Conservation (phyloP, 2,888 invertebrate species). For the Leptopilina syphax region DNA sequence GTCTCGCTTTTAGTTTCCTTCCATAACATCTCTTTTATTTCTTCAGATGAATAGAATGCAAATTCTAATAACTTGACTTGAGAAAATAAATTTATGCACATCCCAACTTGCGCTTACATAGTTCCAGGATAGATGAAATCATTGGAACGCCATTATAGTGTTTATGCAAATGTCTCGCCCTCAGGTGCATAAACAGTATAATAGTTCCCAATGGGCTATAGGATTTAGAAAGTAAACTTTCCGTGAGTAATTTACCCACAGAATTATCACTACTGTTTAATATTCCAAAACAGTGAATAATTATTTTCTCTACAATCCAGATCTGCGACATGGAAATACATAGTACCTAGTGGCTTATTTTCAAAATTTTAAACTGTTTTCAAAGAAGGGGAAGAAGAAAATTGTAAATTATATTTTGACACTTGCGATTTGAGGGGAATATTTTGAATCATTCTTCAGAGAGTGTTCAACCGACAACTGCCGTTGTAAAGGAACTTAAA, state of each 20-base stretch:
- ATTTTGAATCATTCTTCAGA: conserved; percentile 5
- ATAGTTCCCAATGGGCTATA: background rate
- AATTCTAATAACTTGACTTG: conserved; percentile 25
- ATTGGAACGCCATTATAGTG: conserved; percentile 21
- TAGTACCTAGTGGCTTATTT: too few relatives aligned
- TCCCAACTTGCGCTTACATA: conserved; percentile 19
- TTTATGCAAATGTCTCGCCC: conserved; percentile 28
- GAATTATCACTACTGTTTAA: background rate
- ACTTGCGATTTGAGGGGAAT: background rate
- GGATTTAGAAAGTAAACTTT: background rate
- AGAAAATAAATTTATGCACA: conserved; percentile 21
- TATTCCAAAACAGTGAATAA: background rate
- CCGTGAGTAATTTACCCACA: background rate
- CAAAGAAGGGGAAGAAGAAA: too few relatives aligned
- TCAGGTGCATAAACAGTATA: conserved; percentile 16
- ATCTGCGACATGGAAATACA: too few relatives aligned
- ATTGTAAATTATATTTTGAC: too few relatives aligned
- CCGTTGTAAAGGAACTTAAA: background rate
- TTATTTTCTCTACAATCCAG: too few relatives aligned
- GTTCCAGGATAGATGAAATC: conserved; percentile 29
- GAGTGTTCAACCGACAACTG: background rate
- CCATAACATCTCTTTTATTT: background rate
- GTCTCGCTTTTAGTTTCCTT: too few relatives aligned
- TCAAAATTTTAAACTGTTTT: too few relatives aligned
- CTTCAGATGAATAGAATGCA: conserved; percentile 5